These are phyloP conservation scores for Oreotrochilus melanogaster DNA, from an alignment of 2,113 vertebrate species.

Conservation along the genomic window DNA sequence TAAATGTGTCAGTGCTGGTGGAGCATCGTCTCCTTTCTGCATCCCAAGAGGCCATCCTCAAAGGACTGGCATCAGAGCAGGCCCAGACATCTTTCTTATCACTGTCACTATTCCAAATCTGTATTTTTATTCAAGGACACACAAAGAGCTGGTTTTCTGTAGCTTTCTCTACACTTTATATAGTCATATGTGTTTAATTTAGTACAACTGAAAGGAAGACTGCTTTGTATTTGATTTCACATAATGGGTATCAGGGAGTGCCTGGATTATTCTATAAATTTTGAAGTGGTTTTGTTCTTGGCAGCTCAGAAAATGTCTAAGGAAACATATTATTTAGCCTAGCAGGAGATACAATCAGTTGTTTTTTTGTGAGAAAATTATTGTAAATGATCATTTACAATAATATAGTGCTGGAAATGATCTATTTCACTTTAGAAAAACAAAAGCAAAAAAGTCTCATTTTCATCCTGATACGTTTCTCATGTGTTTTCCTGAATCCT, in stretches of 20 bases:
- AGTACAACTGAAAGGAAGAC: background rate
- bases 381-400: background rate
- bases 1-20: background rate
- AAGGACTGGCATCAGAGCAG: background rate
- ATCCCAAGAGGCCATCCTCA: background rate
- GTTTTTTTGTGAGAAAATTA: background rate
- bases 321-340: background rate
- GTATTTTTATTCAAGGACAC: background rate
- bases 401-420: background rate
- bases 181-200: background rate
- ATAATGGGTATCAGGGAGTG: background rate
- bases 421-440: background rate
- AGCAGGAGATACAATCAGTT: background rate
- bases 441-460: background rate
- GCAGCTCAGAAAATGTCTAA: background rate
- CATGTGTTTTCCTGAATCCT: background rate
- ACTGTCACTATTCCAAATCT: background rate
- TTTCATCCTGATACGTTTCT: background rate
- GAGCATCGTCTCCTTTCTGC: background rate
- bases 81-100: background rate
- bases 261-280: background rate
- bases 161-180: background rate
- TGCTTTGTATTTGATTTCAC: background rate
- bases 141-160: background rate
- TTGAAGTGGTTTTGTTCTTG: background rate